Base-by-base conservation (phyloP, 2,888 invertebrate genomes). In the Uloborus plumipes region DNA sequence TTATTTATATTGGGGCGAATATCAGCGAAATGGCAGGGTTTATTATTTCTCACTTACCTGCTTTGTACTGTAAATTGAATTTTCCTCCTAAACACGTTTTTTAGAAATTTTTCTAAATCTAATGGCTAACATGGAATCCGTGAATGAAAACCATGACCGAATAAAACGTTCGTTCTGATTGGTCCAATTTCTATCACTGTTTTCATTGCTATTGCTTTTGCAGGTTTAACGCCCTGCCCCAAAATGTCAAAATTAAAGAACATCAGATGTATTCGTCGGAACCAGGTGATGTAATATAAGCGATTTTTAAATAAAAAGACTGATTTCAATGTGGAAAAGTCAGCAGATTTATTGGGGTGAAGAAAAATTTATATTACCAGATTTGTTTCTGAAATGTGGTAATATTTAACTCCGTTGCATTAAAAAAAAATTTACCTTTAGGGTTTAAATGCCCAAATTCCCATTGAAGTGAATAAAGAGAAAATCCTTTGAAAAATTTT, bases 151-250 rank as follows among this genome's bases (percentile, higher is more conserved):
- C 81, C 81, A 82, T 82, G 76, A 76, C 81, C 81, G 81, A 82
- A 82, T 82, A 82, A 75, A 66, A 82, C 81, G 81, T 65, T 73
- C 84, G 86, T 86, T 86, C 84, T 84, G 73, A 84, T 81, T 67
- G 84, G 84, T 78, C 77, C 70, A 71, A 81, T 77, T 73, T 81
- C 77, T 64, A 58, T 74, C 74, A 84, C 77, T 76, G 72, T 77
- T 74, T 84, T 81, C 61, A 72, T 79, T 73, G 66, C 49, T 65
- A 82, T 75, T 39, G 39, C 39, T 39, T 11, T 39, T 39, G 39
- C 71, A 82, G 71, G 81, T 82, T 82, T 82, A 82, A 82, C 74
- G 81, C 76, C 81, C 81, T 76, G 69, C 70, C 62, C 49, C 47
- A 47, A 47, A 64, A 64, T 64, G 18, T 64, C 47, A 39, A 39